Evolutionary conservation across 2,113 vertebrate genomes (phyloP), one percentile per base, ranked within the genome.

Genomic region (Sialia sialis): DNA sequence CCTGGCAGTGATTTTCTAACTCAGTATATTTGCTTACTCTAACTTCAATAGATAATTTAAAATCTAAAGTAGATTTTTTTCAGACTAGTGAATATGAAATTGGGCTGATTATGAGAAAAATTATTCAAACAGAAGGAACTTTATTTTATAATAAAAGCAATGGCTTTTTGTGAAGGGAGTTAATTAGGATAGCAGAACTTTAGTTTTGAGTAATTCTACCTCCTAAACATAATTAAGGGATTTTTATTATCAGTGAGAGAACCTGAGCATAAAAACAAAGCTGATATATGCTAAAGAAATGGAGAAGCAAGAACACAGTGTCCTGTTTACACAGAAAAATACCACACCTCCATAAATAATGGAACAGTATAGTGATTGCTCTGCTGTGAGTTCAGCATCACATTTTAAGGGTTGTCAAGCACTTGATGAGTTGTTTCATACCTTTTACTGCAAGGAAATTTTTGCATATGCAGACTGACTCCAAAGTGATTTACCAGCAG

Each of bases 271-370:
- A 67, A 67, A 91, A 84, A 9, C 16, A 63, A 93, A 95, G 72
- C n/a, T 59, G 16, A 12, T 90, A 32, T 21, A 26, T 73, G 67
- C 43, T 60, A 18, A 88, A 86, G 78, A 91, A 94, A 44, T 44
- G 21, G 66, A 75, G 84, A 93, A 67, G 81, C 70, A 83, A 84
- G 83, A 93, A 51, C 93, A 70, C 16, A 43, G 26, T 95, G 66
- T 92, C 88, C 62, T 94, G 63, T 88, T 82, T 67, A 62, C 38
- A 34, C 52, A 70, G 78, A 66, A 80, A 79, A 83, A 83, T 70
- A 74, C 49, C 58, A 70, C 64, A 69, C 88, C 36, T 36, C 52
- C 77, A 94, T 97, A 86, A 97, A 97, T 98, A 97, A 97, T 98
- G 69, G 59, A 97, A 36, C 32, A 66, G 18, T 43, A 7, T 49